These are phyloP conservation scores for Standfussiana lucernea DNA, from an alignment of 2,888 invertebrate species.

Conservation along the genomic window DNA sequence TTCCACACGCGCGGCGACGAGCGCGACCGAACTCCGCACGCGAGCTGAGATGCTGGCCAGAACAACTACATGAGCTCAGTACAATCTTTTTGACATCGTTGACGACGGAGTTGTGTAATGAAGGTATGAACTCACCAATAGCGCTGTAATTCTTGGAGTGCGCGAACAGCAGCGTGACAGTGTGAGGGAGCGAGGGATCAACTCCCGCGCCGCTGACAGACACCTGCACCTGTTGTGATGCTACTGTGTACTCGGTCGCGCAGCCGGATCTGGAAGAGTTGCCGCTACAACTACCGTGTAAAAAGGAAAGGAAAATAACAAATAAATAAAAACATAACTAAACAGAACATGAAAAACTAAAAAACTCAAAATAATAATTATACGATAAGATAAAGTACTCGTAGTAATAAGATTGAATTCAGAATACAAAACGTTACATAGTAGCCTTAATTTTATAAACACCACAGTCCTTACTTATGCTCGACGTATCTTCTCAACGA, in stretches of 20 bases:
- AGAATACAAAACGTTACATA: not conserved
- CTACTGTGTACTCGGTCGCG: slow-evolving; percentile 92
- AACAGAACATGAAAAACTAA: not conserved
- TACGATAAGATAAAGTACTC: no score
- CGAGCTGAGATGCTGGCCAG: slow-evolving; percentile 80
- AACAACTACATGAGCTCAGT: slow-evolving; percentile 10
- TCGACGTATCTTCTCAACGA: slow-evolving; percentile 89
- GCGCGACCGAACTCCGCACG: slow-evolving; percentile 84
- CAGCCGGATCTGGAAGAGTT: slow-evolving; percentile 91
- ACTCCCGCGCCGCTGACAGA: slow-evolving; percentile 77
- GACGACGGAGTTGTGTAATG: not conserved
- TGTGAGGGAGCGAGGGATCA: slow-evolving; percentile 82
- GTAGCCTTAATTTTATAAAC: not conserved
- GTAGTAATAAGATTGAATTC: not conserved
- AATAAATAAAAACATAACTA: slow-evolving; percentile 30
- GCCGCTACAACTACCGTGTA: slow-evolving; percentile 74
- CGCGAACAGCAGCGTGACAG: slow-evolving; percentile 82
- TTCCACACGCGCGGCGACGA: slow-evolving; percentile 86
- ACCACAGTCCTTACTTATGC: slow-evolving; percentile 88
- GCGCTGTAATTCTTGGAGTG: slow-evolving; percentile 85
- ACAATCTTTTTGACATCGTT: not conserved
- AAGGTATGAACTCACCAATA: slow-evolving; percentile 76
- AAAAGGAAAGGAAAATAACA: slow-evolving; percentile 49
- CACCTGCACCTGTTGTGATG: slow-evolving; percentile 90
- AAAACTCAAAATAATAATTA: not conserved